Conservation (phyloP, 1,140 invertebrate genomes). For the Argopecten irradians region DNA sequence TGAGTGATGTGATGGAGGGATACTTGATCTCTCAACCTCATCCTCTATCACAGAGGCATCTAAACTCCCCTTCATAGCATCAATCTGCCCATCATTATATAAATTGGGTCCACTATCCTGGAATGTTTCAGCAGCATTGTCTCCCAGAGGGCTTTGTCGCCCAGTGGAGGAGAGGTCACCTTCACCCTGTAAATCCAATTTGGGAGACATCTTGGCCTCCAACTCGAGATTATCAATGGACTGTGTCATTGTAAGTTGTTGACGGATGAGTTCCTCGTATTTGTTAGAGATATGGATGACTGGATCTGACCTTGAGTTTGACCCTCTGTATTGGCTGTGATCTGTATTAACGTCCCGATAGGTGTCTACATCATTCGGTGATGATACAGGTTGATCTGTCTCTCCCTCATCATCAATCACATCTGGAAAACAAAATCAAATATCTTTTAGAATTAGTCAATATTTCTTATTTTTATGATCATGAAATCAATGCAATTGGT, state of each 20-base stretch:
- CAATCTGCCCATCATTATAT: neutral
- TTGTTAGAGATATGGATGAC: constrained; percentile 51
- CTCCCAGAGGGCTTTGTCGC: constrained; percentile 61
- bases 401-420: constrained; percentile 15
- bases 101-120: constrained; percentile 47
- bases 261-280: constrained; percentile 55
- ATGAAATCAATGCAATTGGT: no score
- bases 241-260: constrained; percentile 49
- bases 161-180: constrained; percentile 38
- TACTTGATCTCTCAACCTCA: constrained; percentile 52
- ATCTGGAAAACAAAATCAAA: neutral
- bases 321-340: neutral
- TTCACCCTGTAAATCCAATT: constrained; percentile 26
- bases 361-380: neutral
- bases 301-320: constrained; percentile 24
- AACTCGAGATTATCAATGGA: constrained; percentile 42
- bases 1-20: neutral
- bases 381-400: neutral
- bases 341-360: neutral
- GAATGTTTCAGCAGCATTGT: constrained; percentile 54
- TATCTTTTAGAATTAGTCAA: neutral
- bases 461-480: no score
- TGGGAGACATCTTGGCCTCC: constrained; percentile 32
- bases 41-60: constrained; percentile 52
- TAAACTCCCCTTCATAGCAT: constrained; percentile 26